A percentile compares a stretch with the other conserved stretches of the same genome.
Evolutionary conservation across 2,797 vertebrate species (phyloP).

Genomic region (Hyperoplus lanceolatus): DNA sequence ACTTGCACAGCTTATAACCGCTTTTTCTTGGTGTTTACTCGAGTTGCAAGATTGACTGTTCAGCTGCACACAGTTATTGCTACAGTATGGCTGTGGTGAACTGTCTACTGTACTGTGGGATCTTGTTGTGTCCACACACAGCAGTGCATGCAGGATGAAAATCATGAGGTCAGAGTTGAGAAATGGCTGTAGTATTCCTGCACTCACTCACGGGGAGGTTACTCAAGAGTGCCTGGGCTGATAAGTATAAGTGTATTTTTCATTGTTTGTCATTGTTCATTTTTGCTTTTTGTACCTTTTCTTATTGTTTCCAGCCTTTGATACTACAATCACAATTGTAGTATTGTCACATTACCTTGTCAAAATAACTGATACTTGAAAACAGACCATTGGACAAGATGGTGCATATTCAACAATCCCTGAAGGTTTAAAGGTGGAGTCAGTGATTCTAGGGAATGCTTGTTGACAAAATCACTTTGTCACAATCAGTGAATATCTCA

Average conservation of each 20-base stretch:
- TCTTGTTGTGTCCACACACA: constrained; percentile 36
- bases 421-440: too few species aligned
- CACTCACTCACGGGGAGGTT: neutral
- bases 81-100: neutral
- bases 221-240: too few species aligned
- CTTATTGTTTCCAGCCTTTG: neutral
- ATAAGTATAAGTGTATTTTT: neutral
- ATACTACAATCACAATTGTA: neutral
- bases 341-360: neutral
- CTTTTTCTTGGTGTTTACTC: constrained; percentile 2
- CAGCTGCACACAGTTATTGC: neutral
- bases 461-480: too few species aligned
- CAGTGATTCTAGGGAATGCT: too few species aligned
- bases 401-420: neutral
- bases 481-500: too few species aligned
- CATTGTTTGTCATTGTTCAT: neutral
- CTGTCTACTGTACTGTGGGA: neutral
- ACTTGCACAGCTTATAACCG: neutral
- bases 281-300: neutral
- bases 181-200: neutral
- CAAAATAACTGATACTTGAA: neutral
- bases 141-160: constrained; percentile 7
- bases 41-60: neutral
- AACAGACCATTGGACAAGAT: neutral
- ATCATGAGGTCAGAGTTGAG: neutral